A percentile compares a stretch with the other conserved stretches of the same genome.
Evolutionary conservation across 2,888 invertebrate genomes (phyloP).

Genomic region (Trichopria drosophilae): DNA sequence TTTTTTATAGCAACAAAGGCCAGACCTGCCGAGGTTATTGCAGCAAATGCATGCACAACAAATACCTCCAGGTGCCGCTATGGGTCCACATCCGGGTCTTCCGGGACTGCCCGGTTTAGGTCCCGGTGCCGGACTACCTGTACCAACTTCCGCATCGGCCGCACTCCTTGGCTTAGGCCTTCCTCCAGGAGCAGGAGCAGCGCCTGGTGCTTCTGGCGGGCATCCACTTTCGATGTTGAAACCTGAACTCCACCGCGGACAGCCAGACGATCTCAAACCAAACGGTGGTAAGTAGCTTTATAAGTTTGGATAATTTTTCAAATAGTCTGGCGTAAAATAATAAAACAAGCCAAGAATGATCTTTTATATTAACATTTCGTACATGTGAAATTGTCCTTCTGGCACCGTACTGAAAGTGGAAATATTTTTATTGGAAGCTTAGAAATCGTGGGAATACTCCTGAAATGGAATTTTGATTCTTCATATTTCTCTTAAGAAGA

Average conservation of each 20-base stretch:
- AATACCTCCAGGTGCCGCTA: slow-evolving; percentile 69
- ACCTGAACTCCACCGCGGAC: slow-evolving; percentile 72
- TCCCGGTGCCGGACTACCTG: slow-evolving; percentile 58
- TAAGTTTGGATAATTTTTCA: no score
- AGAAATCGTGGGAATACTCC: no score
- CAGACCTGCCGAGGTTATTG: slow-evolving; percentile 78
- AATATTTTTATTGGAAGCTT: no score
- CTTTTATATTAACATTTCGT: no score
- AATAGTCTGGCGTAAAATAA: no score
- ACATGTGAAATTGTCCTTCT: no score
- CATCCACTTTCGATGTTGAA: slow-evolving; percentile 78
- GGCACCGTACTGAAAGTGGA: no score
- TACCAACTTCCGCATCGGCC: slow-evolving; percentile 59
- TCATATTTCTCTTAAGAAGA: no score
- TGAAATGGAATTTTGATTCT: no score
- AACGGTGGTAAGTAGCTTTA: slow-evolving; percentile 67
- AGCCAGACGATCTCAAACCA: slow-evolving; percentile 73
- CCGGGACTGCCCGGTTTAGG: slow-evolving; percentile 62
- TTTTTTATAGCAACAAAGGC: slow-evolving; percentile 79
- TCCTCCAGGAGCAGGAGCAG: slow-evolving; percentile 59
- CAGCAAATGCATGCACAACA: slow-evolving; percentile 94
- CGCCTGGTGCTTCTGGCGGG: slow-evolving; percentile 71
- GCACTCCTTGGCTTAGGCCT: slow-evolving; percentile 60
- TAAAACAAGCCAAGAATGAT: no score
- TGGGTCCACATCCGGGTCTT: slow-evolving; percentile 71